Conservation (phyloP, 2,888 invertebrate genomes). For the Cheilosia vernalis region DNA sequence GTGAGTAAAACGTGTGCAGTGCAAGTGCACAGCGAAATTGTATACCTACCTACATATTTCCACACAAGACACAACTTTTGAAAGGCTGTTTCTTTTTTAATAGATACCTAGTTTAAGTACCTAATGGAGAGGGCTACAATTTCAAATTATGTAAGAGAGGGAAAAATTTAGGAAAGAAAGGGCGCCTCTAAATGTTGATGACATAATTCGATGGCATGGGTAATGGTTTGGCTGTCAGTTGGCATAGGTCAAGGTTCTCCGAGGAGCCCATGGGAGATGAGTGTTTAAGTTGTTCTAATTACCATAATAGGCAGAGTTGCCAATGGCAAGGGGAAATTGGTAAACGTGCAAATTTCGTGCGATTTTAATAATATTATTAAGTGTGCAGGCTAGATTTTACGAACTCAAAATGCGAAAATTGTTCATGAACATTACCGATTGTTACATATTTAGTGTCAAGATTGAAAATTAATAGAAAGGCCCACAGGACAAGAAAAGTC, state of each 20-base stretch:
- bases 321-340: not conserved
- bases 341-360: no score
- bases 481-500: no score
- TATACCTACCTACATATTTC: no score
- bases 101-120: not conserved
- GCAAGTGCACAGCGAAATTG: not conserved
- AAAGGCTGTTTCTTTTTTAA: slow-evolving; percentile 5
- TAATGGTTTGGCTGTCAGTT: slow-evolving; percentile 26
- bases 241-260: slow-evolving; percentile 64
- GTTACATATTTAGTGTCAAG: no score
- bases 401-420: no score
- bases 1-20: slow-evolving; percentile 13
- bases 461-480: no score
- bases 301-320: slow-evolving; percentile 22
- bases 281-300: slow-evolving; percentile 17
- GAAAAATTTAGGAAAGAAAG: slow-evolving; percentile 7
- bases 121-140: not conserved
- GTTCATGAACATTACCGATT: no score
- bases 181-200: slow-evolving; percentile 20
- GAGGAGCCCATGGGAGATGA: slow-evolving; percentile 12
- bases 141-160: slow-evolving; percentile 1
- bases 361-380: no score
- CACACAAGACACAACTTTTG: no score
- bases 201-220: slow-evolving; percentile 42
- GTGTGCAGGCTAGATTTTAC: no score